Conservation (phyloP, 2,113 vertebrate genomes). For the Caranx ignobilis region DNA sequence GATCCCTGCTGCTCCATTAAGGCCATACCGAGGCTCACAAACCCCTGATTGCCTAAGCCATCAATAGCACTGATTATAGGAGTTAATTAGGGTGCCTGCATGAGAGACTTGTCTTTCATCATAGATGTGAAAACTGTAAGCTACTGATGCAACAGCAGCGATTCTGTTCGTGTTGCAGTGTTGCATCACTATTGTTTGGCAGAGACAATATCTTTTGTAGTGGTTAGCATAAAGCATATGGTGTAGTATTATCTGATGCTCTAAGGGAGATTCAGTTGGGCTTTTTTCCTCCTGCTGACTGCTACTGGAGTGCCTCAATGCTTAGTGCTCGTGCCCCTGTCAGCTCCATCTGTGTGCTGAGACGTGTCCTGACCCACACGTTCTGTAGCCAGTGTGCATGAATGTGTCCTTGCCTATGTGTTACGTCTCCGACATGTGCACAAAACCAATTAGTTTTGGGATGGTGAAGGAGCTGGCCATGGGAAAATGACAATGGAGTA, state of each 20-base stretch:
- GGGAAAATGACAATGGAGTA: constrained; percentile 75
- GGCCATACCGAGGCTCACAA: constrained; percentile 53
- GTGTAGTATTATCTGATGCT: constrained; percentile 40
- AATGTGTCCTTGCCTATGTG: constrained; percentile 43
- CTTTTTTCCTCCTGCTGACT: constrained; percentile 35
- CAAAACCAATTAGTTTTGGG: constrained; percentile 81
- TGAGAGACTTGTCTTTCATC: constrained; percentile 54
- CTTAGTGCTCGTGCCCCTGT: constrained; percentile 50
- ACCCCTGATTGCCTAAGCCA: constrained; percentile 62
- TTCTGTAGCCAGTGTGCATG: constrained; percentile 34
- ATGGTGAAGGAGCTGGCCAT: constrained; percentile 63
- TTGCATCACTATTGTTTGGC: constrained; percentile 59
- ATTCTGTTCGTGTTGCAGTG: constrained; percentile 30
- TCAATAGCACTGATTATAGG: constrained; percentile 70
- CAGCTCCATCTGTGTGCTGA: constrained; percentile 64
- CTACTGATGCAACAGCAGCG: constrained; percentile 49
- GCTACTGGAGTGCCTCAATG: constrained; percentile 42
- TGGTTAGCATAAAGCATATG: constrained; percentile 36
- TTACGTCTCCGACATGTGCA: constrained; percentile 63
- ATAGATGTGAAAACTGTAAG: constrained; percentile 46
- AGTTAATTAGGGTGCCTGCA: constrained; percentile 71
- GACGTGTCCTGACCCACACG: constrained; percentile 63
- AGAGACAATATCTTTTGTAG: constrained; percentile 19
- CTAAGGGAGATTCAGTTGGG: constrained; percentile 26
- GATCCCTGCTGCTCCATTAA: constrained; percentile 70